Percentiles rank a stretch among this genome's conserved stretches.
Conservation (phyloP, 1,140 invertebrate species). For the Drosophila trapezifrons region DNA sequence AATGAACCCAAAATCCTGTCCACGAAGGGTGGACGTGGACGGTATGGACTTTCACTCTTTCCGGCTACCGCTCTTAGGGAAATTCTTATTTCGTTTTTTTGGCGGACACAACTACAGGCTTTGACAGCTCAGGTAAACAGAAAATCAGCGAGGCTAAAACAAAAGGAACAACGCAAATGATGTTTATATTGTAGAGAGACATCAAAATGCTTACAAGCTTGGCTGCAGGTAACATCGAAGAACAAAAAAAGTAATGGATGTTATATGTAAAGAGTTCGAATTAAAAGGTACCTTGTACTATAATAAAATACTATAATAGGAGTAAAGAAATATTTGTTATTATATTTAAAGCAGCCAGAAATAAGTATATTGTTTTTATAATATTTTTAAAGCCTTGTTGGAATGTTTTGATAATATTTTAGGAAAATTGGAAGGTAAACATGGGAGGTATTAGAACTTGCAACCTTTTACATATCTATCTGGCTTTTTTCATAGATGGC, state of each 20-base stretch:
- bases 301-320: no score
- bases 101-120: slow-evolving; percentile 20
- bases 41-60: slow-evolving; percentile 36
- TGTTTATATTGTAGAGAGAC: slow-evolving; percentile 79
- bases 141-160: slow-evolving; percentile 75
- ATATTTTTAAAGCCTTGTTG: no score
- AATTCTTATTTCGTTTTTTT: slow-evolving; percentile 32
- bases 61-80: slow-evolving; percentile 16
- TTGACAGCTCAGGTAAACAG: slow-evolving; percentile 74
- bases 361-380: no score
- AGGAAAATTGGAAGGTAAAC: no score
- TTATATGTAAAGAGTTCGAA: background rate
- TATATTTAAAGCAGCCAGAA: no score
- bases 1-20: slow-evolving; percentile 18
- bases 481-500: no score
- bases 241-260: slow-evolving; percentile 1
- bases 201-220: slow-evolving; percentile 63
- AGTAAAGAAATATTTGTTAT: no score
- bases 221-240: slow-evolving; percentile 26
- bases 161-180: slow-evolving; percentile 78
- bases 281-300: slow-evolving; percentile 1
- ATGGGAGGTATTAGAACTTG: no score
- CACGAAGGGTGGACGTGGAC: slow-evolving; percentile 37
- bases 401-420: no score
- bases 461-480: no score